These are phyloP conservation scores for Hylomyscus alleni DNA, from an alignment of 2,797 vertebrate species.

Conservation along the genomic window DNA sequence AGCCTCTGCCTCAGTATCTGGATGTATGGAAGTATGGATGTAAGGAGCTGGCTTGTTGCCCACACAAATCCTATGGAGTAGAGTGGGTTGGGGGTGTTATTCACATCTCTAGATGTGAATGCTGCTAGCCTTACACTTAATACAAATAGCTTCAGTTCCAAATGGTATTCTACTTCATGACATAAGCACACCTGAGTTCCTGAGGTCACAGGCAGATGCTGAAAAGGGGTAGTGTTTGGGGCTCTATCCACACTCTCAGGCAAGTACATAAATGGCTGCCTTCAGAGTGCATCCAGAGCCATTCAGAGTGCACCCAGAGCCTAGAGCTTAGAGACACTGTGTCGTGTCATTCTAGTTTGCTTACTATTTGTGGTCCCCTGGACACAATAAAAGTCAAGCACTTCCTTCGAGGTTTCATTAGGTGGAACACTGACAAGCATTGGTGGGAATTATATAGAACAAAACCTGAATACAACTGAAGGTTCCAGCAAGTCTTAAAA, in stretches of 20 bases:
- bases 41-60: background rate
- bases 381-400: background rate
- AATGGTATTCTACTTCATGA: too few relatives aligned
- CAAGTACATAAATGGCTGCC: accelerated
- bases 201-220: too few relatives aligned
- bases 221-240: background rate
- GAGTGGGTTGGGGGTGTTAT: background rate
- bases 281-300: background rate
- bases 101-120: accelerated
- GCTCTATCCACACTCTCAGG: background rate
- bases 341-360: background rate
- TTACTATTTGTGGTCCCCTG: background rate
- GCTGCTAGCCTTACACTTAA: accelerated
- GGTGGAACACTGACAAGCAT: background rate
- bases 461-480: background rate
- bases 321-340: background rate
- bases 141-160: background rate
- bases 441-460: background rate
- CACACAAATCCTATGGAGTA: background rate
- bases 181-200: accelerated
- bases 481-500: background rate
- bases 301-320: background rate
- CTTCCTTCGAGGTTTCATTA: background rate
- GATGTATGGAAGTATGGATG: background rate
- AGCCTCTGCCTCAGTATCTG: accelerated